Evolutionary conservation across 2,888 invertebrate genomes (phyloP), one percentile per base, ranked within the genome.

Genomic region (Melolontha melolontha): DNA sequence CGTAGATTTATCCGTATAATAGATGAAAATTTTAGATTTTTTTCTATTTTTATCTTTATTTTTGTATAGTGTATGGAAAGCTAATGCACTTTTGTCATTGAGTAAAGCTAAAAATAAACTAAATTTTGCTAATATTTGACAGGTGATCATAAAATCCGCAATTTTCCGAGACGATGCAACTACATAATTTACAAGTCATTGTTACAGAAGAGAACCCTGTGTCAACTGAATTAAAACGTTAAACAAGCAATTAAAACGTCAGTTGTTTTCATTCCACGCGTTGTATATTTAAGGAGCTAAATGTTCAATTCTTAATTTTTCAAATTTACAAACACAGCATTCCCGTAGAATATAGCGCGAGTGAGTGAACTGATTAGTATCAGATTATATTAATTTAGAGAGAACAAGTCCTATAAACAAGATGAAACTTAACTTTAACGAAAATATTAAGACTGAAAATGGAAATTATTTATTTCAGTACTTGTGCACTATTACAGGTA

Each of bases 401-500:
- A 34, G 10, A 34, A 34, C 1, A 34, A 34, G 7, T 22, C 1
- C 22, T 22, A 42, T 5, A 34, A n/a, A 47, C 34, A 14, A 12
- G 12, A 12, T 68, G 68, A 68, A 64, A 47, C 55, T 50, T 27
- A 54, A 54, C 16, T 55, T 68, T 49, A 41, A 27, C 29, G 47
- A 29, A 40, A 68, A 49, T 49, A 14, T 50, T n/a, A 64, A 64
- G 12, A 29, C 29, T 16, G 41, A 47, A 29, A 57, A 57, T 55
- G 71, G 71, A 41, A 72, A 52, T 41, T 62, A 67, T 17, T 52
- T 72, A n/a, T 72, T 67, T 50, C 71, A 72, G 47, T 72, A 72
- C 49, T 39, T 72, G 44, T 68, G 69, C 5, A 67, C 71, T 7
- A 50, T 70, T 51, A 72, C 71, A 67, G 67, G 71, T 72, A 70